These are phyloP conservation scores for Coenonympha arcania DNA, from an alignment of 2,888 invertebrate species.

Conservation along the genomic window DNA sequence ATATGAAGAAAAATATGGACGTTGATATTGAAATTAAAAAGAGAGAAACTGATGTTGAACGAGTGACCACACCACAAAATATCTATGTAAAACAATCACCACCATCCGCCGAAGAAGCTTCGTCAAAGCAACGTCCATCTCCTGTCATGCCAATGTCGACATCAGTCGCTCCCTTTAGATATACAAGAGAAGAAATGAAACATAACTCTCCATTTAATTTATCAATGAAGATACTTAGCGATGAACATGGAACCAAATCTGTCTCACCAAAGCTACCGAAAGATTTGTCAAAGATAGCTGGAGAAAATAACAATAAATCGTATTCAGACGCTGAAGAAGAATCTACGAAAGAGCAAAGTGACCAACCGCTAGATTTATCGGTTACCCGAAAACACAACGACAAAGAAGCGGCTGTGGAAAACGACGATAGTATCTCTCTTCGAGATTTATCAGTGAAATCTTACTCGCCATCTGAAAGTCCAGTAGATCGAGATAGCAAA, in stretches of 20 bases:
- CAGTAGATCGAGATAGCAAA: conserved; percentile 51
- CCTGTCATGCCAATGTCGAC: conserved; percentile 75
- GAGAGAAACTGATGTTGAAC: conserved; percentile 55
- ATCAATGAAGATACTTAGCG: conserved; percentile 51
- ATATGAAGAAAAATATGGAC: conserved; percentile 54
- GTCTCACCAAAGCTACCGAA: conserved; percentile 49
- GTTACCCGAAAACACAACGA: conserved; percentile 73
- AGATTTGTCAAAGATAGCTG: conserved; percentile 52
- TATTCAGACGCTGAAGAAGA: conserved; percentile 59
- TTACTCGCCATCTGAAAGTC: conserved; percentile 65
- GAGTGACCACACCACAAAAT: conserved; percentile 69
- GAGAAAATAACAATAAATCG: conserved; percentile 49
- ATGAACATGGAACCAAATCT: conserved; percentile 45
- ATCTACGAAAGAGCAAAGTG: conserved; percentile 63
- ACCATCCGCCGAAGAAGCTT: conserved; percentile 78
- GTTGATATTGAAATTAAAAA: conserved; percentile 49
- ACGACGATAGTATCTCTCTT: conserved; percentile 60
- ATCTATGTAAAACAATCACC: conserved; percentile 76
- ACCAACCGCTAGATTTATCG: conserved; percentile 84
- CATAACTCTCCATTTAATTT: conserved; percentile 57
- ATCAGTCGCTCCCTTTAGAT: conserved; percentile 51
- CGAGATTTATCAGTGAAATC: conserved; percentile 61
- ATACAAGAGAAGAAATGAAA: conserved; percentile 51
- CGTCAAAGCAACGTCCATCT: conserved; percentile 77
- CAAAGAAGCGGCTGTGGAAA: conserved; percentile 57